phyloP scores from a whole-genome alignment of 2,797 vertebrate species.

The Cyprinodon diabolis region DNA sequence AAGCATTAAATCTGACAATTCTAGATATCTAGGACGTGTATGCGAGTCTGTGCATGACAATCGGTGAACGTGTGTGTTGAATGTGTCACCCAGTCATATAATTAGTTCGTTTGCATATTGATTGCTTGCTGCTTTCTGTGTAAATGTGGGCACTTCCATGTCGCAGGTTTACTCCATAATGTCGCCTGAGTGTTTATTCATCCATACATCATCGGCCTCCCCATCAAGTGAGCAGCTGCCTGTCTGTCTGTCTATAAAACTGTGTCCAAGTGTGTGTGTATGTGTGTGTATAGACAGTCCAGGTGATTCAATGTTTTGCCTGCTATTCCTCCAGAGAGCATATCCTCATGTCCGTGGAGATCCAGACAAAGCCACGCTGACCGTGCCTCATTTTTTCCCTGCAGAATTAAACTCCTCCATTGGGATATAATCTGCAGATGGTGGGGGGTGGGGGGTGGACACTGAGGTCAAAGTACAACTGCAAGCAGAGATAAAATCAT shows the following conservation, averaged over 20 bases:
- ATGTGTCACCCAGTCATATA: slow-evolving; percentile 70
- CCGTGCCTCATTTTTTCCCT: slow-evolving; percentile 37
- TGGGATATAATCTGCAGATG: slow-evolving; percentile 69
- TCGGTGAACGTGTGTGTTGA: slow-evolving; percentile 45
- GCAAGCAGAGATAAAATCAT: slow-evolving; percentile 39
- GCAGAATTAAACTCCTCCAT: slow-evolving; percentile 54
- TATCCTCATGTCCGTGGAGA: slow-evolving; percentile 62
- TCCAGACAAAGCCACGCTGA: slow-evolving; percentile 47
- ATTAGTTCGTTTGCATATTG: slow-evolving; percentile 79
- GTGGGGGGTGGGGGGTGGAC: slow-evolving; percentile 45
- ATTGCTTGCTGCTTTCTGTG: slow-evolving; percentile 60
- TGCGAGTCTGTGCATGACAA: slow-evolving; percentile 21
- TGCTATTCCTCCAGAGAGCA: slow-evolving; percentile 69
- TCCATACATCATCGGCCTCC: slow-evolving; percentile 69
- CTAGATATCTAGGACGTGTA: slow-evolving; percentile 32
- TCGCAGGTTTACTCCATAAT: slow-evolving; percentile 55
- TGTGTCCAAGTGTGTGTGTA: slow-evolving; percentile 24
- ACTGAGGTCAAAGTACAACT: slow-evolving; percentile 29
- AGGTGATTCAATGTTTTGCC: slow-evolving; percentile 72
- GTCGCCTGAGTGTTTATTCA: slow-evolving; percentile 63
- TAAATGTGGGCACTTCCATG: slow-evolving; percentile 42
- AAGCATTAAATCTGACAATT: slow-evolving; percentile 74
- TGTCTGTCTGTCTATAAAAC: slow-evolving; percentile 61
- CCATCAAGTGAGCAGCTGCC: slow-evolving; percentile 74
- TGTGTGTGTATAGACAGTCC: slow-evolving; percentile 30